A percentile compares a stretch with the other conserved stretches of the same genome.
These are phyloP conservation scores for Camponotus pennsylvanicus DNA, from an alignment of 1,140 invertebrate genomes.

Conservation along the genomic window DNA sequence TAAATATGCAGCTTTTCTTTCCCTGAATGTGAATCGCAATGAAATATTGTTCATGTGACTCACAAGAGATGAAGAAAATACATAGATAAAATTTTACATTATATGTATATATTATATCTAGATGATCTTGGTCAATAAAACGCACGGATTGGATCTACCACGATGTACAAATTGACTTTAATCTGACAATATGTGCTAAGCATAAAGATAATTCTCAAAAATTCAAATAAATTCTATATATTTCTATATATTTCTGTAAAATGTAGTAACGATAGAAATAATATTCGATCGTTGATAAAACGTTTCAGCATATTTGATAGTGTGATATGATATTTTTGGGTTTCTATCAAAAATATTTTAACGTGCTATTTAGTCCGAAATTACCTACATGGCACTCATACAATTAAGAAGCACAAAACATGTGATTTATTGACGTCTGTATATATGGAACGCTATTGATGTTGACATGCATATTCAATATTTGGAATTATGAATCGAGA, in stretches of 20 bases:
- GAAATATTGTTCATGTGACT: too few relatives aligned
- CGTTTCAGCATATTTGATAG: not conserved
- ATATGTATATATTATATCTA: too few relatives aligned
- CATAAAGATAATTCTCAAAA: not conserved
- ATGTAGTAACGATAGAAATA: not conserved
- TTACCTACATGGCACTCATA: not conserved
- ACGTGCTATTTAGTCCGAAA: not conserved
- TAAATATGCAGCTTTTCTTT: too few relatives aligned
- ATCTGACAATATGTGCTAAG: not conserved
- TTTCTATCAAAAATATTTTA: constrained; percentile 19
- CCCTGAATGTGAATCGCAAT: too few relatives aligned
- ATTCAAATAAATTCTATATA: not conserved
- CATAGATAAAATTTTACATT: too few relatives aligned
- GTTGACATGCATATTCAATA: constrained; percentile 36
- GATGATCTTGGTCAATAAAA: too few relatives aligned
- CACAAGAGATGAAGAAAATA: too few relatives aligned
- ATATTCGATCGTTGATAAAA: not conserved
- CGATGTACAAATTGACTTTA: too few relatives aligned
- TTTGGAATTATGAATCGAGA: not conserved
- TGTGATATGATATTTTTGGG: not conserved
- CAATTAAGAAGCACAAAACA: constrained; percentile 17
- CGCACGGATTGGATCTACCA: too few relatives aligned
- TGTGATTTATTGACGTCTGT: constrained; percentile 33
- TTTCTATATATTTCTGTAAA: not conserved
- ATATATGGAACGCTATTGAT: constrained; percentile 11